Evolutionary conservation across 1,140 invertebrate species (phyloP), one percentile per base, ranked within the genome.

Genomic region (Bactericera cockerelli): DNA sequence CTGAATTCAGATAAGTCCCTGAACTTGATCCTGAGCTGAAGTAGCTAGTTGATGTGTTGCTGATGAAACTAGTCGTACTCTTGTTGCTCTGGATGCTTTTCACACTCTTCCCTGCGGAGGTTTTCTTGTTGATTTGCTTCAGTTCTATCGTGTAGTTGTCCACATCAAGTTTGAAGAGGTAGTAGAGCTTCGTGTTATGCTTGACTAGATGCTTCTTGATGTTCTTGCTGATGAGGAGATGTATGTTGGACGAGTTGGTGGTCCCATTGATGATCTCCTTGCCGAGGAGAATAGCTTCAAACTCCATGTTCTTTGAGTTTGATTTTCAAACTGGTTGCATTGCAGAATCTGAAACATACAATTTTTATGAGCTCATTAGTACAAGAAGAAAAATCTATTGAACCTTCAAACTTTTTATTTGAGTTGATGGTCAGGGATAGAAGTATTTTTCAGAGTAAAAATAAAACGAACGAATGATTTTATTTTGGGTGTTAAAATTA

Each of bases 81-180:
- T 22, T 49, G 42, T 49, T 49, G 19, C 42, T 49, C 4, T 4
- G n/a, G 22, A 19, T 22, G 22, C 4, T 16, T n/a, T 49, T 49
- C 22, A 19, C 42, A 49, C 22, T 49, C 19, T 49, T 49, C 8
- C n/a, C n/a, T 19, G 22, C 19, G 8, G 42, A 16, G 22, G n/a
- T 49, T 49, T 49, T 49, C 22, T 49, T 49, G 22, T 49, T 49
- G n/a, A 49, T 49, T 49, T 49, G 42, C 19, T 49, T 49, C 3
- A 49, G 42, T 49, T 49, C 42, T 19, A 49, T 49, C 22, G 42
- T 49, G 22, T 49, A 49, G 22, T 49, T 49, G 22, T 49, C 22
- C 22, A 49, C 42, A 49, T 49, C 22, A 8, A 49, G 22, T 49
- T 49, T 49, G 22, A 49, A 49, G 4, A 49, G 22, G 19, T 49